Evolutionary conservation across 2,888 invertebrate species (phyloP).

Genomic region (Aspidiotus rigidus): DNA sequence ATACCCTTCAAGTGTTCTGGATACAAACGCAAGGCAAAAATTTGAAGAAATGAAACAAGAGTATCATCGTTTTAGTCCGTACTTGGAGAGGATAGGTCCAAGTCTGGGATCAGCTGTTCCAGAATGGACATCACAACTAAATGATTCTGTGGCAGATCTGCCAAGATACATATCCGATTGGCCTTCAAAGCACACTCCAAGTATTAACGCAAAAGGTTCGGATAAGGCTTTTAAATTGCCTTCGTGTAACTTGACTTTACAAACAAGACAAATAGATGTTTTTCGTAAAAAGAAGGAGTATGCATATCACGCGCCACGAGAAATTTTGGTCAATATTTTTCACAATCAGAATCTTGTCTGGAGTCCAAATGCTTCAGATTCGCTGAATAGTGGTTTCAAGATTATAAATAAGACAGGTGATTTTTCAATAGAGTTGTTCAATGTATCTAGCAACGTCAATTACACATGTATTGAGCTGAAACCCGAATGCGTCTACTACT

Average conservation of each 20-base stretch:
- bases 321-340: background rate
- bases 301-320: background rate
- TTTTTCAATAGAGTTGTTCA: background rate
- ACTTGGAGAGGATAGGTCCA: background rate
- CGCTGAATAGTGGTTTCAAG: slow-evolving; percentile 3
- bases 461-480: background rate
- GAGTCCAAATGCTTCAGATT: background rate
- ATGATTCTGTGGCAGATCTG: background rate
- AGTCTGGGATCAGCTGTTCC: background rate
- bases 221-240: background rate
- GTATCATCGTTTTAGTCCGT: background rate
- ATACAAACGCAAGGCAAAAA: background rate
- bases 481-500: slow-evolving; percentile 15
- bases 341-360: background rate
- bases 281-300: background rate
- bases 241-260: background rate
- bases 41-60: background rate
- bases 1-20: background rate
- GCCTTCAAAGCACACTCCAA: background rate
- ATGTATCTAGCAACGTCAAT: background rate
- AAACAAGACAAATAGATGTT: background rate
- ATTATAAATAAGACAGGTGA: slow-evolving; percentile 6
- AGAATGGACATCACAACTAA: background rate
- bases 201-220: background rate
- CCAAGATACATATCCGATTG: background rate